Evolutionary conservation across 2,113 vertebrate genomes (phyloP).

Genomic region (Daboia siamensis): DNA sequence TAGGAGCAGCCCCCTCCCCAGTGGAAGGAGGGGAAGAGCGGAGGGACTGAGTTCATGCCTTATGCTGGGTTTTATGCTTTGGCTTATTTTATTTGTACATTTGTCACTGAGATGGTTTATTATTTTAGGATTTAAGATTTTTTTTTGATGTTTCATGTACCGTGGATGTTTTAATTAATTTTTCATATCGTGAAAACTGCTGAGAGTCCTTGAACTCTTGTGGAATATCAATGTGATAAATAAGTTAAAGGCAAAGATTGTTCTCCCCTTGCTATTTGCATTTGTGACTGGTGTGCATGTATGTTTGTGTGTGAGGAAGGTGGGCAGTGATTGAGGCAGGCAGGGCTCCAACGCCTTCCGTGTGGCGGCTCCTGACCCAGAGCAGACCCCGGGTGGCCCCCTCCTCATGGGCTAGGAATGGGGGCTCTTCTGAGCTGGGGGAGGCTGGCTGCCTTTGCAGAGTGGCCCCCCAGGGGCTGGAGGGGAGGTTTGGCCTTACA

Average conservation of each 20-base stretch:
- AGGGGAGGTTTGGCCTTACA: background rate
- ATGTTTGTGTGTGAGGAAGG: background rate
- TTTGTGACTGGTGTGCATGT: background rate
- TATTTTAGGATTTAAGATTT: background rate
- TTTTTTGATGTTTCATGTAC: background rate
- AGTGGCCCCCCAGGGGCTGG: background rate
- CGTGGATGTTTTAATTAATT: background rate
- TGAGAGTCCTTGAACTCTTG: background rate
- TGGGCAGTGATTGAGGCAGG: background rate
- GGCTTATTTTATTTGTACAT: background rate
- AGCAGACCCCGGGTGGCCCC: background rate
- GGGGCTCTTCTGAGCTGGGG: background rate
- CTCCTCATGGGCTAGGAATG: background rate
- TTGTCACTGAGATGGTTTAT: background rate
- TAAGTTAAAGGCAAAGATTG: background rate
- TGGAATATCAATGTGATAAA: background rate
- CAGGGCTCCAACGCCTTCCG: background rate
- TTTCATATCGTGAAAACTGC: background rate
- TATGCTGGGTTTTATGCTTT: background rate
- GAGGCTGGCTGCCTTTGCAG: background rate
- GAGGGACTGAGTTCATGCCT: background rate
- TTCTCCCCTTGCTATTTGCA: background rate
- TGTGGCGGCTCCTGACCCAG: background rate
- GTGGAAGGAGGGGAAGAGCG: background rate
- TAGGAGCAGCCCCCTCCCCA: background rate